A percentile compares a stretch with the other conserved stretches of the same genome.
phyloP scores from a whole-genome alignment of 2,113 vertebrate genomes.

The Puntigrus tetrazona region DNA sequence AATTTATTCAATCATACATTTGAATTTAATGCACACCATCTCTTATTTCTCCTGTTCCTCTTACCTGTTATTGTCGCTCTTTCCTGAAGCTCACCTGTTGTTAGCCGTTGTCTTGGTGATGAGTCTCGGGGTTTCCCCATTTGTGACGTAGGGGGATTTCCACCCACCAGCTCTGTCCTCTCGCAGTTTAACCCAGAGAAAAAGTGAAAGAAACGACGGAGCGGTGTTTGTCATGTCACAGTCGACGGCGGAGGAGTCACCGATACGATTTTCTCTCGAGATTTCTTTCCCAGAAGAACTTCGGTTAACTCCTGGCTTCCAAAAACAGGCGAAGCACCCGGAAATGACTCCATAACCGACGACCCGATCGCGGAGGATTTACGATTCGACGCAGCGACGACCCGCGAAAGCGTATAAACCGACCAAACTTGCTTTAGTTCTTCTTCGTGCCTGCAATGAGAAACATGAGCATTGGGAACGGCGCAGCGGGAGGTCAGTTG shows the following conservation, averaged over 20 bases:
- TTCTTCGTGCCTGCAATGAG: slow-evolving; percentile 56
- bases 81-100: slow-evolving; percentile 33
- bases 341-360: slow-evolving; percentile 28
- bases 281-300: neutral
- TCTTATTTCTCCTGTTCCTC: too few species aligned
- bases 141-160: slow-evolving; percentile 71
- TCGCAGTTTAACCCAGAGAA: neutral
- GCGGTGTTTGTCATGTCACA: neutral
- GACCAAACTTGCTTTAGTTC: neutral
- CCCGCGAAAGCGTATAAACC: neutral
- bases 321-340: slow-evolving; percentile 12
- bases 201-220: slow-evolving; percentile 20
- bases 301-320: neutral
- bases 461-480: slow-evolving; percentile 69
- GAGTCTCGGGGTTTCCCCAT: slow-evolving; percentile 57
- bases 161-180: neutral
- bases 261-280: neutral
- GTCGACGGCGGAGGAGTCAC: neutral
- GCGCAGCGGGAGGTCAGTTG: slow-evolving; percentile 56
- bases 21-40: too few species aligned
- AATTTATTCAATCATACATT: too few species aligned
- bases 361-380: neutral
- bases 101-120: slow-evolving; percentile 44
- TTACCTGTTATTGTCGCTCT: neutral
- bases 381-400: neutral